phyloP scores from a whole-genome alignment of 2,797 vertebrate genomes.

The Pempheris klunzingeri region DNA sequence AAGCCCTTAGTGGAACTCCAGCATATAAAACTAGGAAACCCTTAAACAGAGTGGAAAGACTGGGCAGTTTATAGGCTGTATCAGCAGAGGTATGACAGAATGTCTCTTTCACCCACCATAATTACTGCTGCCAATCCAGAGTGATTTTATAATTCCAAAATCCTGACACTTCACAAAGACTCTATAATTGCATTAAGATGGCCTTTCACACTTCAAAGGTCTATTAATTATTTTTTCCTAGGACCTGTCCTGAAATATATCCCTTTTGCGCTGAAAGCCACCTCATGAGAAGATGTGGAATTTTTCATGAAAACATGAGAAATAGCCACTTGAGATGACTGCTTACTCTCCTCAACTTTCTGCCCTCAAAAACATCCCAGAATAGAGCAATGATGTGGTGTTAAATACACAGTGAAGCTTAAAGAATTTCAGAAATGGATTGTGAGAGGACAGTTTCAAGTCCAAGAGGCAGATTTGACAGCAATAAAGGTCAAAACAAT shows the following conservation, averaged over 20 bases:
- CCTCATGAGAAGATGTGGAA: slow-evolving; percentile 90
- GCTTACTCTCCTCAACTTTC: slow-evolving; percentile 52
- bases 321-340: slow-evolving; percentile 77
- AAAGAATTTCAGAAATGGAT: slow-evolving; percentile 69
- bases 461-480: slow-evolving; percentile 41
- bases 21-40: slow-evolving; percentile 21
- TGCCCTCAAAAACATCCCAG: slow-evolving; percentile 64
- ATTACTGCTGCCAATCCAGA: slow-evolving; percentile 84
- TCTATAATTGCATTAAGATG: slow-evolving; percentile 87
- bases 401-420: slow-evolving; percentile 77
- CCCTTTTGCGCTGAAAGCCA: slow-evolving; percentile 67
- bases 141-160: slow-evolving; percentile 86
- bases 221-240: slow-evolving; percentile 85
- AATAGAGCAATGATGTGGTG: slow-evolving; percentile 75
- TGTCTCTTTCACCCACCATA: slow-evolving; percentile 76
- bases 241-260: slow-evolving; percentile 80
- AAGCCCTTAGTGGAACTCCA: not conserved
- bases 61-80: slow-evolving; percentile 69
- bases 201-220: slow-evolving; percentile 85
- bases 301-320: slow-evolving; percentile 95
- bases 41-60: slow-evolving; percentile 45
- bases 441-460: slow-evolving; percentile 40
- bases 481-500: slow-evolving; percentile 36
- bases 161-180: slow-evolving; percentile 89
- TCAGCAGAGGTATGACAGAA: slow-evolving; percentile 77